phyloP scores from a whole-genome alignment of 2,113 vertebrate species.

The Mohoua ochrocephala region DNA sequence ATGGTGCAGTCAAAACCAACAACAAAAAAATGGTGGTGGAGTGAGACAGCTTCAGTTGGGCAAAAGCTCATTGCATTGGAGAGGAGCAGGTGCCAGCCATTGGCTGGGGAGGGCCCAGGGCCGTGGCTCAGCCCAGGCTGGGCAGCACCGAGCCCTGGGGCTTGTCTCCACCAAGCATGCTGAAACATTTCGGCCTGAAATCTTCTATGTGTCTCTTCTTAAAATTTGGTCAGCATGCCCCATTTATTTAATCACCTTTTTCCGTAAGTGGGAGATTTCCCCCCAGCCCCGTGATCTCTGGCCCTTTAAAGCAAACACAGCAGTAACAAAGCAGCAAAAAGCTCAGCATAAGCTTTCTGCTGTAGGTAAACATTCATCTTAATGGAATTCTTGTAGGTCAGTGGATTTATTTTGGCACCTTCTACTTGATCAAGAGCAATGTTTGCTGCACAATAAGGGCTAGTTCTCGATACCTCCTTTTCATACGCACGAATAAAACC shows the following conservation, averaged over 20 bases:
- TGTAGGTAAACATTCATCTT: background rate
- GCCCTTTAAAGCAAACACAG: conserved; percentile 11
- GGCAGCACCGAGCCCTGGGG: rapidly evolving
- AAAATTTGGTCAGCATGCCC: background rate
- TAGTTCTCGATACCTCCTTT: conserved; percentile 51
- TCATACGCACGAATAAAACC: background rate
- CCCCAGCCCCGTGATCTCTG: background rate
- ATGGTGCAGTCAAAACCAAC: background rate
- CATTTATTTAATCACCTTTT: background rate
- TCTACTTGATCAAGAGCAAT: conserved; percentile 21
- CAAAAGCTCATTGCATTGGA: background rate
- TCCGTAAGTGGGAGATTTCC: background rate
- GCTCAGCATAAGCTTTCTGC: background rate
- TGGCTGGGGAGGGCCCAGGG: background rate
- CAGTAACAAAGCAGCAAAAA: background rate
- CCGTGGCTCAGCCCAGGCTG: background rate
- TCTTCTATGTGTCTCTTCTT: background rate
- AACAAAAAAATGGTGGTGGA: background rate
- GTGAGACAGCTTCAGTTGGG: background rate
- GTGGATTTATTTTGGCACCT: conserved; percentile 28
- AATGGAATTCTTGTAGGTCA: background rate
- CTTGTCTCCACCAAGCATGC: background rate
- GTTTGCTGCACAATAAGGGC: conserved; percentile 46
- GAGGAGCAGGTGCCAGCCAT: background rate
- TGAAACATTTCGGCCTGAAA: background rate